A percentile compares a stretch with the other conserved stretches of the same genome.
Evolutionary conservation across 2,888 invertebrate species (phyloP).

Genomic region (Villa cingulata): DNA sequence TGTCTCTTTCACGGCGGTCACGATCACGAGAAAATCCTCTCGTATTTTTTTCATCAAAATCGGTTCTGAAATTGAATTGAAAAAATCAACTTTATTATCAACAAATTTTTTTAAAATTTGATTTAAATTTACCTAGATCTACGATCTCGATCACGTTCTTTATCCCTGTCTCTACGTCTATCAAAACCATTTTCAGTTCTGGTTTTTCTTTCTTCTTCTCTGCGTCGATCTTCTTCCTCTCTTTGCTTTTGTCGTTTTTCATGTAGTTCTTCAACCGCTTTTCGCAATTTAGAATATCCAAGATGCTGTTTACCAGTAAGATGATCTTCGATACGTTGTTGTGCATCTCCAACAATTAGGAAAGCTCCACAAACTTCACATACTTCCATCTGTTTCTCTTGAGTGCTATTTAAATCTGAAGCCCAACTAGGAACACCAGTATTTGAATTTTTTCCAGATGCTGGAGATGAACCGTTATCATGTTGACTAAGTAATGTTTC

Average conservation of each 20-base stretch:
- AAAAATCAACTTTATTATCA: neutral
- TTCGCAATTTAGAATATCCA: constrained; percentile 61
- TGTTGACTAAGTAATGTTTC: constrained; percentile 64
- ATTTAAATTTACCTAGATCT: constrained; percentile 9
- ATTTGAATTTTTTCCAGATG: constrained; percentile 8
- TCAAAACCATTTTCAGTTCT: constrained; percentile 23
- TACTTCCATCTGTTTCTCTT: constrained; percentile 97
- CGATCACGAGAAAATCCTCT: constrained; percentile 20
- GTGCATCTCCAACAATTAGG: constrained; percentile 97
- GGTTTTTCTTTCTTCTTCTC: constrained; percentile 27
- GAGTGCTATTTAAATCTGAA: constrained; percentile 70
- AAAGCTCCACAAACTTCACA: constrained; percentile 98
- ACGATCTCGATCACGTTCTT: constrained; percentile 4
- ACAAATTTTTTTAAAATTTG: neutral
- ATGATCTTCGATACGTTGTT: constrained; percentile 95
- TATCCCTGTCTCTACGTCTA: constrained; percentile 20
- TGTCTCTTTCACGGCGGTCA: constrained; percentile 6
- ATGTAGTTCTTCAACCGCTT: constrained; percentile 54
- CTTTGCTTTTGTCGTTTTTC: constrained; percentile 46
- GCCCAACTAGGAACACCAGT: constrained; percentile 41
- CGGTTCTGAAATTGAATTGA: constrained; percentile 12
- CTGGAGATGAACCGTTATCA: constrained; percentile 46
- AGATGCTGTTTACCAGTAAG: constrained; percentile 97
- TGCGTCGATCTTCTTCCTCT: constrained; percentile 40
- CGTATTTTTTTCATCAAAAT: constrained; percentile 25